Evolutionary conservation across 2,888 invertebrate species (phyloP), one percentile per base, ranked within the genome.

Genomic region (Leistus spinibarbis): DNA sequence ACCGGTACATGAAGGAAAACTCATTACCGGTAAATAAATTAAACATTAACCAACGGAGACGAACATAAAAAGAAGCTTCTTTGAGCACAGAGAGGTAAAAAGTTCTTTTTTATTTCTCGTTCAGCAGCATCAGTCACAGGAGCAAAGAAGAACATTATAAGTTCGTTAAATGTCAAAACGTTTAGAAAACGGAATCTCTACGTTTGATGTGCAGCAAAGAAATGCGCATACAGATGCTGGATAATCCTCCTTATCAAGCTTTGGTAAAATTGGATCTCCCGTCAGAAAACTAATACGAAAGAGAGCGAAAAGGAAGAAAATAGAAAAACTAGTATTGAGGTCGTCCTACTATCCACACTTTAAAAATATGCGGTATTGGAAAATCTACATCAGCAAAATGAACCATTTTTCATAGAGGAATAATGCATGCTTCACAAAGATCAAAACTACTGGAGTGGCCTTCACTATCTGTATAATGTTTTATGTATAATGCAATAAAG

Each of bases 81-180:
- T 20, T 22, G n/a, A 54, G 10, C 19, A 19, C 13, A 19, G 3
- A n/a, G 22, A 17, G 17, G 13, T 1, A 60, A 60, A 19, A 60
- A 60, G n/a, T n/a, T n/a, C 22, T 20, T 1, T 20, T 17, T 19
- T 16, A 4, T 60, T 60, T 60, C 13, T 56, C 56, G 19, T 22
- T 60, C 22, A 10, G 19, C 16, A 57, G 27, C 27, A 27, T 40
- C 40, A 40, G 40, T 40, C 40, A 40, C 40, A 24, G 24, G 24
- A 24, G 24, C 24, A 57, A 57, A 4, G 17, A 17, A 22, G 60
- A 22, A 60, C 19, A 60, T 60, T 60, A 60, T 60, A 19, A 60
- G 20, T 19, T 60, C 17, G 60, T 60, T 60, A 60, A 60, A 60
- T 60, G 60, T 60, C 60, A 60, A 60, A 60, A 60, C 60, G 60